Base-by-base conservation (phyloP, 2,888 invertebrate species). In the Lamellibrachia columna region DNA sequence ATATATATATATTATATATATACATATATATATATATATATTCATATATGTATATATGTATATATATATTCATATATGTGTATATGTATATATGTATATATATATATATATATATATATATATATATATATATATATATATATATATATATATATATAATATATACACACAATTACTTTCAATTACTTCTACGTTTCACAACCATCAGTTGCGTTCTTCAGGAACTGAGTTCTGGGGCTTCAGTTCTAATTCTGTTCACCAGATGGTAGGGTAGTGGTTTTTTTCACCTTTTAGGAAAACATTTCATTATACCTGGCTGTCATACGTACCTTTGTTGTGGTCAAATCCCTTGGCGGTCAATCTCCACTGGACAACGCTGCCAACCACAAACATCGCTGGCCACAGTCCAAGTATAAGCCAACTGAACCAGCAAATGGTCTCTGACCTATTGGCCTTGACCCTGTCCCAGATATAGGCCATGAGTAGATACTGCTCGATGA, bases 371-470 rank as follows among this genome's bases (percentile, higher is more conserved):
- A 98, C 97, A 0, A 98, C 96, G 90, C 97, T 96, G 0, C 98
- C 98, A 15, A 98, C 97, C 52, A 98, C 95, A 92, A 98, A 97
- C 94, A 98, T 97, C 53, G 97, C 97, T 0, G 98, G 98, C 98
- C 98, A 98, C 90, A 98, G 97, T 3, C 97, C 97, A 91, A 98
- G 97, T 90, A 98, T 97, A 94, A 98, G 96, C 98, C 98, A 98
- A 92, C 98, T 98, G 95, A 97, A 97, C 97, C 98, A 97, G 96
- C 98, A 98, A 92, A 93, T 92, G 7, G 96, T 95, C 60, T 93
- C 92, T n/a, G 95, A 95, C 75, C 75, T 75, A 75, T 75, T 22
- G 6, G 96, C 95, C 94, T 97, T 97, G 60, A 98, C 97, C 28
- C 98, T 97, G 94, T 97, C 97, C 97, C 98, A 98, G 75, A 98